phyloP scores from a whole-genome alignment of 1,140 invertebrate genomes.

The Nautilus pompilius region DNA sequence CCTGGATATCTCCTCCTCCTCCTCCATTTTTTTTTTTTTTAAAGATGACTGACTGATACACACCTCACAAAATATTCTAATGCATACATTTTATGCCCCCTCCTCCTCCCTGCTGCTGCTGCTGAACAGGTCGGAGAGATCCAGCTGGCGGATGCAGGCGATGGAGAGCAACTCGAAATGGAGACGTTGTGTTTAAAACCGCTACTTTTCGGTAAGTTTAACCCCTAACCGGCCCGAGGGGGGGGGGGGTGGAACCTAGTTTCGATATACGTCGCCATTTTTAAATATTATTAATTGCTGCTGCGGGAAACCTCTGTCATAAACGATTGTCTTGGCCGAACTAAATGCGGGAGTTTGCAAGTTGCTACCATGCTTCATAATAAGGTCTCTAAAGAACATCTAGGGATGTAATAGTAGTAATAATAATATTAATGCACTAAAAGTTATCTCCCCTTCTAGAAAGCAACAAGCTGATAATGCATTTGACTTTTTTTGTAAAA shows the following conservation, averaged over 20 bases:
- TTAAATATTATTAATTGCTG: neutral
- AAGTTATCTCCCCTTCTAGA: neutral
- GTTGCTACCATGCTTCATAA: neutral
- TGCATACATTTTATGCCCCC: too few species aligned
- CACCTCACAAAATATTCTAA: too few species aligned
- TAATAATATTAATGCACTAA: neutral
- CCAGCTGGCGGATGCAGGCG: neutral
- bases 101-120: too few species aligned
- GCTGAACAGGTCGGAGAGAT: slow-evolving; percentile 13
- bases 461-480: neutral
- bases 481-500: neutral
- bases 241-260: neutral
- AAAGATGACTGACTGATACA: too few species aligned
- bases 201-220: slow-evolving; percentile 15
- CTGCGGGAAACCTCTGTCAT: neutral
- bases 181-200: slow-evolving; percentile 22
- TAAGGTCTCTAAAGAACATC: neutral
- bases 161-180: slow-evolving; percentile 10
- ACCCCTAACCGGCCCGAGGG: too few species aligned
- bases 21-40: too few species aligned
- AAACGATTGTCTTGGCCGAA: neutral
- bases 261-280: neutral
- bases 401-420: neutral
- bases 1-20: too few species aligned
- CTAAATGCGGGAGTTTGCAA: neutral